Evolutionary conservation across 2,113 vertebrate species (phyloP).

Genomic region (Ictalurus furcatus): DNA sequence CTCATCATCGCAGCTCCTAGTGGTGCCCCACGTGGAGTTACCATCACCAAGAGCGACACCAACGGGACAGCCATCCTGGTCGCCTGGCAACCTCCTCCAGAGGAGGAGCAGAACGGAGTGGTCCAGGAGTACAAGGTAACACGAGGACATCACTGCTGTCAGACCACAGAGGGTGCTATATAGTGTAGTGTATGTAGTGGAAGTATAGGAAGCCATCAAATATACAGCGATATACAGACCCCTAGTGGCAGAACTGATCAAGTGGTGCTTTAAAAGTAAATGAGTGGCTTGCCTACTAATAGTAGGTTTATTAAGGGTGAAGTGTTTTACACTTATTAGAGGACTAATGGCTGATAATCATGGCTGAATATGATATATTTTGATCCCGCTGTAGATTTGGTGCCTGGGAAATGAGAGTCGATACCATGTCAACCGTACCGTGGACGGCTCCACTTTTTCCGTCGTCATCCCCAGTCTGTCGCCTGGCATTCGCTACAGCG

Average conservation of each 20-base stretch:
- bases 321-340: background rate
- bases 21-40: constrained; percentile 91
- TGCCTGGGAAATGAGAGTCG: constrained; percentile 94
- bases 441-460: constrained; percentile 88
- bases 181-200: background rate
- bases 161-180: constrained; percentile 8
- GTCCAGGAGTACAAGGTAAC: constrained; percentile 98
- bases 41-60: constrained; percentile 87
- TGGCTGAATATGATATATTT: background rate
- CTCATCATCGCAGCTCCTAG: constrained; percentile 79
- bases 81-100: constrained; percentile 94
- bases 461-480: constrained; percentile 89
- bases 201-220: background rate
- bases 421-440: constrained; percentile 94
- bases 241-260: constrained; percentile 76
- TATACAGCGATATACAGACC: constrained; percentile 77
- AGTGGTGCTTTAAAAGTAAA: background rate
- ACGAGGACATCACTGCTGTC: constrained; percentile 4
- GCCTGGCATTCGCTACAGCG: constrained; percentile 88
- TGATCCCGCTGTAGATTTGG: constrained; percentile 78
- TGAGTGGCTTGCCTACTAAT: background rate
- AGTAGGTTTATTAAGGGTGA: background rate
- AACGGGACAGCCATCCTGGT: constrained; percentile 92
- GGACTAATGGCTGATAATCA: background rate
- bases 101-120: constrained; percentile 91